Evolutionary conservation across 2,797 vertebrate species (phyloP).

Genomic region (Acanthis flammea): DNA sequence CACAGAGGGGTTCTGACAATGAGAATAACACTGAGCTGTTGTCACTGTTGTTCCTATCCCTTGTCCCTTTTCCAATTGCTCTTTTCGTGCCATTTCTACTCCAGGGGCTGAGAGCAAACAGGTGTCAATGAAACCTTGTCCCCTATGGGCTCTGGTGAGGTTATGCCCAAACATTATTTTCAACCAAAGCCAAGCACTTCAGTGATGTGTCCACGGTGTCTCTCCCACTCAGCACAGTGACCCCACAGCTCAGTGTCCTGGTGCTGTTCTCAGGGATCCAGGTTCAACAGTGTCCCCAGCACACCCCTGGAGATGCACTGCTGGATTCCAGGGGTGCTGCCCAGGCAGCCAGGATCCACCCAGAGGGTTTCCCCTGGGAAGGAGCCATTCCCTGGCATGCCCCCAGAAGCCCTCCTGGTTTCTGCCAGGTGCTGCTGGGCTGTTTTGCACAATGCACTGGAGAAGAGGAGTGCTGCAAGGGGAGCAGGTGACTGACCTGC

Average conservation of each 20-base stretch:
- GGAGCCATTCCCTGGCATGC: not conserved
- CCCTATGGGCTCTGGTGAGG: accelerated
- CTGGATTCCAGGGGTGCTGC: not conserved
- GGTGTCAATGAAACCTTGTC: accelerated
- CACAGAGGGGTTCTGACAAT: accelerated
- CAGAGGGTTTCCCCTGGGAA: accelerated
- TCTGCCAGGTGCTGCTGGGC: not conserved
- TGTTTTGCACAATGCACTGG: not conserved
- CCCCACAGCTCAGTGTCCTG: not conserved
- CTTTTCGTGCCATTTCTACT: not conserved
- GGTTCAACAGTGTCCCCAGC: not conserved
- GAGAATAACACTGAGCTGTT: accelerated
- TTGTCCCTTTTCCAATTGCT: not conserved
- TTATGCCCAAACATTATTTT: accelerated
- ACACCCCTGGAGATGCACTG: accelerated
- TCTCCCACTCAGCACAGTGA: accelerated
- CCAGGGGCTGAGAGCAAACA: not conserved
- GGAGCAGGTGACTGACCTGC: not conserved
- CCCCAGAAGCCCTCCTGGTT: not conserved
- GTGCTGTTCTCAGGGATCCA: accelerated
- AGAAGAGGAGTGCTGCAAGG: not conserved
- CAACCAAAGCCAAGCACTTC: not conserved
- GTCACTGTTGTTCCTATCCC: no score
- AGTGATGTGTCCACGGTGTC: accelerated
- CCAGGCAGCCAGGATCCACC: not conserved